Evolutionary conservation across 2,113 vertebrate genomes (phyloP).

Genomic region (Struthio camelus): DNA sequence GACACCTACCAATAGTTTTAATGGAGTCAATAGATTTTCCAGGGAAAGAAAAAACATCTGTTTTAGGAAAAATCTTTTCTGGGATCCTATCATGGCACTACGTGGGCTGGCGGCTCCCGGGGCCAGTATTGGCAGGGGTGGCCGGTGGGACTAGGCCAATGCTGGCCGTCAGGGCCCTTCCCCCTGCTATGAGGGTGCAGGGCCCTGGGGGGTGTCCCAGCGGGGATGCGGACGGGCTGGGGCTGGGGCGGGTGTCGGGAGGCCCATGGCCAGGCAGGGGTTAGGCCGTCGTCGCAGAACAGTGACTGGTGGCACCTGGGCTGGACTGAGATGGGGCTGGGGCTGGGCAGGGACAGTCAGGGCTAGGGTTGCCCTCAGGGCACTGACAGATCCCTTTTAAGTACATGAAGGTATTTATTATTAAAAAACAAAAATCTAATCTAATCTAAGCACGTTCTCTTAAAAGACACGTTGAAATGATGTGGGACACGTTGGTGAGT

Average conservation of each 20-base stretch:
- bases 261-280: rapidly evolving
- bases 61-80: neutral
- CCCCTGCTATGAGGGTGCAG: too few relatives aligned
- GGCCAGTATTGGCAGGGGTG: rapidly evolving
- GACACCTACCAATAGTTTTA: neutral
- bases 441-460: neutral
- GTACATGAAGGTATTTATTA: neutral
- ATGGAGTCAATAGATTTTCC: neutral
- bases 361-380: neutral
- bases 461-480: neutral
- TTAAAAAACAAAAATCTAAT: neutral
- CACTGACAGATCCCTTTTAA: rapidly evolving
- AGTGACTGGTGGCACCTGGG: neutral
- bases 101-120: neutral
- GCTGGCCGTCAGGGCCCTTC: neutral
- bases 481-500: neutral
- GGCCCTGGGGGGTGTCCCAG: too few relatives aligned
- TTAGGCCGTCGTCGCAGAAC: rapidly evolving
- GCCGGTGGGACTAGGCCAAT: too few relatives aligned
- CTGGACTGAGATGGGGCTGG: neutral
- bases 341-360: neutral
- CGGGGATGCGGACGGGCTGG: rapidly evolving
- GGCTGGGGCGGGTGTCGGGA: rapidly evolving
- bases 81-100: neutral
- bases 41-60: neutral